A percentile compares a stretch with the other conserved stretches of the same genome.
Evolutionary conservation across 2,797 vertebrate genomes (phyloP).

Genomic region (Dendrocincla fuliginosa): DNA sequence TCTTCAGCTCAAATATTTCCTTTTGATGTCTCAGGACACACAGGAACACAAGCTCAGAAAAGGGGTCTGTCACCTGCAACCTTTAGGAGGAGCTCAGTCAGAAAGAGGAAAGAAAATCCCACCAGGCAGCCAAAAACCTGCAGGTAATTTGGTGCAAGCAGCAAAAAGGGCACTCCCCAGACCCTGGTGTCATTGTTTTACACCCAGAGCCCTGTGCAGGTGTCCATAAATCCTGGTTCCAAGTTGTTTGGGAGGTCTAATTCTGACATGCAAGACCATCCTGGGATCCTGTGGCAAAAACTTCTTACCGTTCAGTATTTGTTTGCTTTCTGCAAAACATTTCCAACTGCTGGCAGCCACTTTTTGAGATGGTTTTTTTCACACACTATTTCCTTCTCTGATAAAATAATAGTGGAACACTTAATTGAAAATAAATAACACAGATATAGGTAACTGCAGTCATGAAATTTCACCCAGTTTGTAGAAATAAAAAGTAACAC

Average conservation of each 20-base stretch:
- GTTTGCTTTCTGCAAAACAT: neutral
- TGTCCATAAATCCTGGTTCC: neutral
- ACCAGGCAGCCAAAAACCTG: neutral
- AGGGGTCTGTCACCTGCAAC: neutral
- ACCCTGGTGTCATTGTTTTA: neutral
- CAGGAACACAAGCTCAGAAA: neutral
- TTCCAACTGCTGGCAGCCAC: neutral
- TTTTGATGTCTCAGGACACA: neutral
- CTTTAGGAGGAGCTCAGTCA: neutral
- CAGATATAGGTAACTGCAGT: neutral
- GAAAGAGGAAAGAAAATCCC: neutral
- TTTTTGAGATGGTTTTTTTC: neutral
- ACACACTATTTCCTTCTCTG: neutral
- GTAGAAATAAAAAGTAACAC: neutral
- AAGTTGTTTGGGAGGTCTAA: rapidly evolving
- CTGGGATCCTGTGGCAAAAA: neutral
- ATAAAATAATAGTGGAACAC: neutral
- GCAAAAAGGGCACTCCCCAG: neutral
- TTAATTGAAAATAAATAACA: neutral
- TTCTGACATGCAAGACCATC: neutral
- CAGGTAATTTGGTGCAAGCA: neutral
- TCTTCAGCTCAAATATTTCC: neutral
- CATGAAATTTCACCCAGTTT: neutral
- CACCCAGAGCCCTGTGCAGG: rapidly evolving
- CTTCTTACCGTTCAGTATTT: neutral